Base-by-base conservation (phyloP, 2,797 vertebrate genomes). In the Sternarchorhynchus goeldii region DNA sequence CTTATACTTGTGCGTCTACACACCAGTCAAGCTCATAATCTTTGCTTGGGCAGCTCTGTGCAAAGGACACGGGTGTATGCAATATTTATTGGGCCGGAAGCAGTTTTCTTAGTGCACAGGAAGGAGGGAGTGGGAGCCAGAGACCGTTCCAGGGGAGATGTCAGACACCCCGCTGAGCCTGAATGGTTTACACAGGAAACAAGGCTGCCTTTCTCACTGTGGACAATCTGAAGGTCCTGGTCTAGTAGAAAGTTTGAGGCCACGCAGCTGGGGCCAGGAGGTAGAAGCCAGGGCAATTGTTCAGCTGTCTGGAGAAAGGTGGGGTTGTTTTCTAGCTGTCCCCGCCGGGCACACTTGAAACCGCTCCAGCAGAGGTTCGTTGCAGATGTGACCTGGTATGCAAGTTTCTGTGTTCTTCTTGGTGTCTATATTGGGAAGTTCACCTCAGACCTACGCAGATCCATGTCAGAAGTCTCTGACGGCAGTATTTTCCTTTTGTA, bases 211-310 rank as follows among this genome's bases (percentile, higher is more conserved):
- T 60, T 41, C 65, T 59, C 45, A 32, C 36, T 68, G 68, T 32
- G 68, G 25, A 20, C 69, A 72, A 73, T 84, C 73, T 79, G 79
- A 56, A 75, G 62, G 58, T 78, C 55, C 20, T 73, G 41, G 41
- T 75, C 36, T 36, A 57, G 75, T 34, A 64, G 36, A 81, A 69
- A 64, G 31, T 29, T 66, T 14, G n/a, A 71, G 31, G 55, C 18
- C 69, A 77, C 76, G 59, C 74, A 73, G 79, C 82, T 80, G 59
- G 77, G 82, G 50, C 81, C 70, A 50, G 57, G 73, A 78, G 77
- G 62, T 72, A 67, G 41, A 80, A 50, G 8, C 2, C 14, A 10
- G 45, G 45, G 73, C 76, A 76, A 81, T 80, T 80, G 77, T 84
- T 82, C 72, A 68, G 41, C 69, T 78, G 56, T 59, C 31, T 72